phyloP scores from a whole-genome alignment of 2,888 invertebrate species.

The Yponomeuta malinellus region DNA sequence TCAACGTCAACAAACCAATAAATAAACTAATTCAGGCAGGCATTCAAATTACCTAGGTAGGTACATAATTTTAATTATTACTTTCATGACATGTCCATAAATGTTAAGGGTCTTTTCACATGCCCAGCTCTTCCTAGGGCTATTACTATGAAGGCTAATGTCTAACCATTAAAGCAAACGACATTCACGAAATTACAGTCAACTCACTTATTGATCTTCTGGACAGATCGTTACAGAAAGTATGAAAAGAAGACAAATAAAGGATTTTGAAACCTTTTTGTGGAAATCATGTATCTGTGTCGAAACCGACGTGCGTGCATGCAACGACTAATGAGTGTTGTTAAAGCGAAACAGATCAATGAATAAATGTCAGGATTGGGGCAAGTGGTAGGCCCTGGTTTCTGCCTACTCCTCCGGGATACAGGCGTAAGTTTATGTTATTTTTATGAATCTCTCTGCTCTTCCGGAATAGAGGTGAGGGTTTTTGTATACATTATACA shows the following conservation, averaged over 20 bases:
- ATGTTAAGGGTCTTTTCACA: background rate
- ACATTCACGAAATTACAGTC: background rate
- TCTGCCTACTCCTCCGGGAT: too few species aligned
- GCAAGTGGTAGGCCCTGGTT: too few species aligned
- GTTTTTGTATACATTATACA: too few species aligned
- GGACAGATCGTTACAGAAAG: background rate
- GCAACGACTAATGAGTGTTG: too few species aligned
- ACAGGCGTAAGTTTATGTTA: too few species aligned
- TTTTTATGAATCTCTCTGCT: too few species aligned
- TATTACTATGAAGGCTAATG: background rate
- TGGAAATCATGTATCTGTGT: too few species aligned
- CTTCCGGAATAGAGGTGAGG: too few species aligned
- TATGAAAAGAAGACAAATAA: background rate
- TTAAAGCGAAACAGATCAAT: too few species aligned
- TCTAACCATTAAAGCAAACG: background rate
- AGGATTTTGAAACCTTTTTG: too few species aligned
- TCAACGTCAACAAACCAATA: background rate
- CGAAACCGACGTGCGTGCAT: too few species aligned
- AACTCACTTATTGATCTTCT: background rate
- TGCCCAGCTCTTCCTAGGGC: background rate
- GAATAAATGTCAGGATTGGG: too few species aligned
- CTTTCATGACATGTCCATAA: background rate
- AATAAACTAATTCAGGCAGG: background rate
- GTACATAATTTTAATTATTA: background rate
- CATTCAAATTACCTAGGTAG: background rate